Conservation (phyloP, 2,888 invertebrate genomes). For the Phasia obesa region DNA sequence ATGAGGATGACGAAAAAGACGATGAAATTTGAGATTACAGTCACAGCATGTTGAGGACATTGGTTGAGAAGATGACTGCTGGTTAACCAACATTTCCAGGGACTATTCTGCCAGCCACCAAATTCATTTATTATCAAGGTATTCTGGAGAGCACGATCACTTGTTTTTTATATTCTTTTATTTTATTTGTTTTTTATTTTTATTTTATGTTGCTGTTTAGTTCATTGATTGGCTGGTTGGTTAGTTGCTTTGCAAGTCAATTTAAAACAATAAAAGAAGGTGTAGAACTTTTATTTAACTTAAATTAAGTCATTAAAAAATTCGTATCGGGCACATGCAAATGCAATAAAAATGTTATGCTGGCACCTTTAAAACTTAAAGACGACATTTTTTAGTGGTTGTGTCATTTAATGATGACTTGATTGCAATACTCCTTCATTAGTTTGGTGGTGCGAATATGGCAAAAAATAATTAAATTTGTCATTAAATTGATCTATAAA, state of each 20-base stretch:
- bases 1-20: constrained; percentile 33
- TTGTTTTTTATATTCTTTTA: constrained; percentile 19
- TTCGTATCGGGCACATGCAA: constrained; percentile 67
- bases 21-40: constrained; percentile 67
- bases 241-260: constrained; percentile 34
- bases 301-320: constrained; percentile 82
- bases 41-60: constrained; percentile 33
- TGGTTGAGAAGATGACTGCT: constrained; percentile 23
- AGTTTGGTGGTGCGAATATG: constrained; percentile 20
- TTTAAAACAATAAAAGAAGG: constrained; percentile 80
- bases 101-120: constrained; percentile 19
- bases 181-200: constrained; percentile 5
- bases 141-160: constrained; percentile 56
- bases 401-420: constrained; percentile 39
- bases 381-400: constrained; percentile 17
- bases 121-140: constrained; percentile 48
- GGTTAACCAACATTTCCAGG: neutral
- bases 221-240: neutral
- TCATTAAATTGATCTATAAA: constrained; percentile 63
- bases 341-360: constrained; percentile 23
- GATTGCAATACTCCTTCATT: constrained; percentile 36
- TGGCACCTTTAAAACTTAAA: constrained; percentile 32
- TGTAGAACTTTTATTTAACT: constrained; percentile 80
- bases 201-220: constrained; percentile 46
- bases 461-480: constrained; percentile 62